These are phyloP conservation scores for Caenorhabditis parvicauda DNA, from an alignment of 2,888 invertebrate genomes.

Conservation along the genomic window DNA sequence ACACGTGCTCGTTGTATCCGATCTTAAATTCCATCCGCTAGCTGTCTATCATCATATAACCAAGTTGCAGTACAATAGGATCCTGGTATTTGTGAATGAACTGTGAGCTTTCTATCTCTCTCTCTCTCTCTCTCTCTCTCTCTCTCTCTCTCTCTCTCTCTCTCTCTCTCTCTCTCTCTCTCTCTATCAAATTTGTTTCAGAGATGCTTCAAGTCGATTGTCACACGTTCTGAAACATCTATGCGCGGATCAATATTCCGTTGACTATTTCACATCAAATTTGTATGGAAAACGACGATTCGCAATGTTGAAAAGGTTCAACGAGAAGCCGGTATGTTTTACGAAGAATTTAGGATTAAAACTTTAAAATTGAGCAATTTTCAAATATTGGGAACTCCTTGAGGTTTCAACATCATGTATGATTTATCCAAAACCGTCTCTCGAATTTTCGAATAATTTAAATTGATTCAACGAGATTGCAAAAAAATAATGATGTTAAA, in stretches of 20 bases:
- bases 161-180: no score
- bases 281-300: slow-evolving; percentile 45
- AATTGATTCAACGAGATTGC: no score
- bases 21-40: slow-evolving; percentile 25
- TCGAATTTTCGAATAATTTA: no score
- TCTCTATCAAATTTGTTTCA: no score
- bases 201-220: slow-evolving; percentile 31
- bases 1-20: slow-evolving; percentile 17
- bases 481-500: no score
- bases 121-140: no score
- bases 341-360: no score
- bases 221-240: slow-evolving; percentile 29
- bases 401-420: no score
- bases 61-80: slow-evolving; percentile 14
- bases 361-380: no score
- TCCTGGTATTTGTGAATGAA: slow-evolving; percentile 26
- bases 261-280: slow-evolving; percentile 50
- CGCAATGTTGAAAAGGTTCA: slow-evolving; percentile 43
- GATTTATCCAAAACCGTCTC: no score
- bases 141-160: no score
- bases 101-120: slow-evolving; percentile 10
- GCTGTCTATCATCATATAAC: slow-evolving; percentile 27
- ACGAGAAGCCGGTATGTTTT: slow-evolving; percentile 33
- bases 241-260: slow-evolving; percentile 23
- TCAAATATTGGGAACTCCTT: no score